Evolutionary conservation across 2,888 invertebrate genomes (phyloP).

Genomic region (Phortica magna): DNA sequence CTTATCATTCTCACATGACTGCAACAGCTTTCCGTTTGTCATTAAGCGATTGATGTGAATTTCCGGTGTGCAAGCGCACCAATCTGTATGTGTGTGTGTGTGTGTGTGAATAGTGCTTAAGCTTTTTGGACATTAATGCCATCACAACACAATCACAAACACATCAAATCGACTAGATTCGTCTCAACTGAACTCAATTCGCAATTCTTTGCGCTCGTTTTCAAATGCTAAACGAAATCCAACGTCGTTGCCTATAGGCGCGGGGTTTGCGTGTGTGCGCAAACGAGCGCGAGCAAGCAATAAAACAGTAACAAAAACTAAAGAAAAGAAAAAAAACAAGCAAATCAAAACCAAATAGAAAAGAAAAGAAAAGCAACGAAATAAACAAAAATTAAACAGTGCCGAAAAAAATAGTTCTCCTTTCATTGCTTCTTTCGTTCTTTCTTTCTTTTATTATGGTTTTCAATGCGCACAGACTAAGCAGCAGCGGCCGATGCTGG

Average conservation of each 20-base stretch:
- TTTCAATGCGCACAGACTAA: not conserved
- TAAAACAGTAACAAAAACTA: not conserved
- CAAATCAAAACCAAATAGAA: not conserved
- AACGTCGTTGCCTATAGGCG: not conserved
- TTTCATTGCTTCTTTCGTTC: constrained; percentile 8
- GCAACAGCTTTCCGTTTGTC: too few species aligned
- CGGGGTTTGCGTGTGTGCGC: not conserved
- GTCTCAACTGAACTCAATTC: not conserved
- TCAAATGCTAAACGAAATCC: too few species aligned
- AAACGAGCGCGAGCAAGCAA: not conserved
- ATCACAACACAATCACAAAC: not conserved
- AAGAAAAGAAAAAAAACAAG: not conserved
- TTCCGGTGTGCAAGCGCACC: not conserved
- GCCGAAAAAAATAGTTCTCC: not conserved
- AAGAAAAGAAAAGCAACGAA: not conserved
- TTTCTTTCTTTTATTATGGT: not conserved
- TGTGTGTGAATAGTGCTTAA: not conserved
- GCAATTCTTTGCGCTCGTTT: not conserved
- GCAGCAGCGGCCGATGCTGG: not conserved
- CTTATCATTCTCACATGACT: too few species aligned
- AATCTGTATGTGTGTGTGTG: not conserved
- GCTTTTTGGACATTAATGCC: not conserved
- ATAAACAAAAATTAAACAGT: not conserved
- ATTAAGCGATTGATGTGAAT: not conserved
- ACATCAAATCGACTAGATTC: not conserved